These are phyloP conservation scores for Anabacerthia variegaticeps DNA, from an alignment of 2,797 vertebrate genomes.

Conservation along the genomic window DNA sequence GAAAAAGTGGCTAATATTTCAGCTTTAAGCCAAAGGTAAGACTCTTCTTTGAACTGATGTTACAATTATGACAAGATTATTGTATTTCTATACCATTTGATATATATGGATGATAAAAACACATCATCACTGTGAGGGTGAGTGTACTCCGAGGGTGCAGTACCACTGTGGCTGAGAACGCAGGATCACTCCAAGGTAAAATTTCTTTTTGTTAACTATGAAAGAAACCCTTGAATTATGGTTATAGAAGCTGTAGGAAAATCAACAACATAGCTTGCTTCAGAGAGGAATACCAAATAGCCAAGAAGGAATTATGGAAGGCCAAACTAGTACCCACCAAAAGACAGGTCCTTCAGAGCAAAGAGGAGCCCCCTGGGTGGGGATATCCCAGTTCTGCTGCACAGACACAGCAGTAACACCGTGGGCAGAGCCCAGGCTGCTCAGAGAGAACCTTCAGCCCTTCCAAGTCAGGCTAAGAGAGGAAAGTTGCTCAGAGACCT, in stretches of 20 bases:
- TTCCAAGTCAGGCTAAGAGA: neutral
- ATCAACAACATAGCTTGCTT: neutral
- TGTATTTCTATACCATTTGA: conserved; percentile 56
- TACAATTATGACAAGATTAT: conserved; percentile 48
- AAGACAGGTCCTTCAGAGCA: neutral
- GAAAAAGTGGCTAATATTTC: neutral
- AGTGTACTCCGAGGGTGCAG: neutral
- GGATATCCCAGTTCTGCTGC: neutral
- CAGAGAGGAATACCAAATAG: neutral
- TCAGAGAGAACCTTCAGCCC: neutral
- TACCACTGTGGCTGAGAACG: neutral
- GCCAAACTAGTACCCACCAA: neutral
- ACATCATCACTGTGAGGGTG: conserved; percentile 4
- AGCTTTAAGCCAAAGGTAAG: conserved; percentile 41
- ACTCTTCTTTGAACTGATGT: conserved; percentile 57
- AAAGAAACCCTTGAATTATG: neutral
- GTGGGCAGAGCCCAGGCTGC: neutral
- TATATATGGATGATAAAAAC: conserved; percentile 77
- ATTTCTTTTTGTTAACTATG: neutral
- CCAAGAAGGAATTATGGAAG: neutral
- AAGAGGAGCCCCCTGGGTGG: neutral
- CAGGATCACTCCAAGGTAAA: neutral
- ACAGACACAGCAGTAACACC: neutral
- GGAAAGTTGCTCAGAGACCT: neutral
- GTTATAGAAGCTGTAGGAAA: neutral